These are phyloP conservation scores for Cephus nigrinus DNA, from an alignment of 2,888 invertebrate genomes.

Conservation along the genomic window DNA sequence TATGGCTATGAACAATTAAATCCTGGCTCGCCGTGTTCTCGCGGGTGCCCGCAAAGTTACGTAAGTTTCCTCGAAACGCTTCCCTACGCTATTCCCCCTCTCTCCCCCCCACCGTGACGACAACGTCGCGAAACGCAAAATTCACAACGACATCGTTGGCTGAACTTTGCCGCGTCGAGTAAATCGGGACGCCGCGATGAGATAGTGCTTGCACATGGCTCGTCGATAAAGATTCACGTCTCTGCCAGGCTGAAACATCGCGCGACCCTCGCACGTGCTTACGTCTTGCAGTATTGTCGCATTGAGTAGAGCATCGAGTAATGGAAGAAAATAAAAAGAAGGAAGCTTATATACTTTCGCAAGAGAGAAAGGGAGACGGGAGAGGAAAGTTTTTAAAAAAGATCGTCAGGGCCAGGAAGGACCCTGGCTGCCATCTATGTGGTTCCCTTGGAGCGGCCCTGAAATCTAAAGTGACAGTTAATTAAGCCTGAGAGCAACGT, in stretches of 20 bases:
- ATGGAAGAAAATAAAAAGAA: neutral
- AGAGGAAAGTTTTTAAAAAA: neutral
- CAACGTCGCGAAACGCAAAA: neutral
- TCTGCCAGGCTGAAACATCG: neutral
- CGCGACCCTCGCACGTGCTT: neutral
- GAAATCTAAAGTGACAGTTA: slow-evolving; percentile 16
- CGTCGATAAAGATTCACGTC: neutral
- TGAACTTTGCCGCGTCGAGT: neutral
- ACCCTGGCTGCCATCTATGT: neutral
- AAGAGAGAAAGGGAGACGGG: neutral
- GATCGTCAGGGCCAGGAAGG: neutral
- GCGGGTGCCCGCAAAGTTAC: neutral
- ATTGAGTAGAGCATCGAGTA: neutral
- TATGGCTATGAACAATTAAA: neutral
- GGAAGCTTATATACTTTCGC: neutral
- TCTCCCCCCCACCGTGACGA: neutral
- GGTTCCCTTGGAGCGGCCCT: neutral
- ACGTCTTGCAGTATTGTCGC: neutral
- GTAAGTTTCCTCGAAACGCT: neutral
- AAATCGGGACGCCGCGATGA: neutral
- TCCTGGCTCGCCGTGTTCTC: neutral
- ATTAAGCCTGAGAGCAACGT: slow-evolving; percentile 18
- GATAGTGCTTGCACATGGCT: neutral
- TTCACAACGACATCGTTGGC: neutral
- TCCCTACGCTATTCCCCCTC: neutral